These are phyloP conservation scores for Lithodes maja DNA, from an alignment of 2,888 invertebrate species.

Conservation along the genomic window DNA sequence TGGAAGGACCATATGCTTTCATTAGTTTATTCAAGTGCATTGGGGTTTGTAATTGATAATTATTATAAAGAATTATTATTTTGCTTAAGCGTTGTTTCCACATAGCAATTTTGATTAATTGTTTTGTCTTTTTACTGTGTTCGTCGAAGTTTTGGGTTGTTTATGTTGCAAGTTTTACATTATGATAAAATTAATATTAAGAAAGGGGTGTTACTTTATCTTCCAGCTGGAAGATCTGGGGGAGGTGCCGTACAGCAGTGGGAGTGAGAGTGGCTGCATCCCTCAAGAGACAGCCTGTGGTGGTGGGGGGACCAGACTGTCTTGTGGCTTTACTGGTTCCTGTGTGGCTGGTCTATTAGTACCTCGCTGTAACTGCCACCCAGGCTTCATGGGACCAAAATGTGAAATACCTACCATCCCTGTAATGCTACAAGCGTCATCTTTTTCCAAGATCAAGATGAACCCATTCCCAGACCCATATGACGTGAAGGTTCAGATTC, in stretches of 20 bases:
- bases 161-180: no score
- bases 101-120: no score
- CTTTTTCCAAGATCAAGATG: constrained; percentile 53
- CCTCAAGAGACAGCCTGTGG: constrained; percentile 50
- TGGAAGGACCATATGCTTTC: no score
- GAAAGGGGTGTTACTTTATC: not conserved
- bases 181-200: no score
- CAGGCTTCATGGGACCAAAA: constrained; percentile 53
- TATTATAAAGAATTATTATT: no score
- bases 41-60: no score
- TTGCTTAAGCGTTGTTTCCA: no score
- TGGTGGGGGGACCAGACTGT: not conserved
- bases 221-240: constrained; percentile 80
- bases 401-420: constrained; percentile 50
- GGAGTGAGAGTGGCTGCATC: constrained; percentile 82
- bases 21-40: no score
- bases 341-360: constrained; percentile 46
- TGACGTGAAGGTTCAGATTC: constrained; percentile 49
- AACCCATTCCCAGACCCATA: constrained; percentile 53
- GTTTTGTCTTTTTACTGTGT: no score
- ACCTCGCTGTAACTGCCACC: constrained; percentile 43
- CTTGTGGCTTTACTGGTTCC: constrained; percentile 48
- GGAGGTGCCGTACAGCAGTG: constrained; percentile 83
- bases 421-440: constrained; percentile 31
- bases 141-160: no score